These are phyloP conservation scores for Caenorhabditis sp. DNA, from an alignment of 2,888 invertebrate genomes.

Conservation along the genomic window DNA sequence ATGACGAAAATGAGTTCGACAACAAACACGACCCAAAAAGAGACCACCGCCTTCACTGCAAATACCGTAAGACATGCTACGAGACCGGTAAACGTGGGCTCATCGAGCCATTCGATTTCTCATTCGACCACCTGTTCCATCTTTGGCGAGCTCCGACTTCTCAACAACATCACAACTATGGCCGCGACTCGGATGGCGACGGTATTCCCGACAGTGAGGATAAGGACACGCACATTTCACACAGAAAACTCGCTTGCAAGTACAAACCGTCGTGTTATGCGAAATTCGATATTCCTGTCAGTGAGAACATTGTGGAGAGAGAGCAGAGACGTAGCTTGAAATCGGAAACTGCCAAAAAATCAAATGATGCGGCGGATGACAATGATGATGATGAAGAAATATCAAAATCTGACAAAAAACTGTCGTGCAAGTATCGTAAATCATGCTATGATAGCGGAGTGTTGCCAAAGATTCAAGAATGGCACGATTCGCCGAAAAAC, in stretches of 20 bases:
- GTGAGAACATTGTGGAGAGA: slow-evolving; percentile 27
- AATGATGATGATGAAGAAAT: slow-evolving; percentile 23
- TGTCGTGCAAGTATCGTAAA: slow-evolving; percentile 61
- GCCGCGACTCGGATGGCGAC: slow-evolving; percentile 37
- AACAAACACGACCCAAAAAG: slow-evolving; percentile 36
- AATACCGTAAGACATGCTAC: slow-evolving; percentile 66
- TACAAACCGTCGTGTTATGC: slow-evolving; percentile 63
- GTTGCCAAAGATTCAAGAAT: slow-evolving; percentile 26
- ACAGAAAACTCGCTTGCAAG: slow-evolving; percentile 61
- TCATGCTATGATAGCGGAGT: slow-evolving; percentile 58
- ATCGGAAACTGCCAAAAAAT: background rate
- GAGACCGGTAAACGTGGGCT: slow-evolving; percentile 54
- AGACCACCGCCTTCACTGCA: slow-evolving; percentile 55
- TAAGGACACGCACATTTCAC: slow-evolving; percentile 27
- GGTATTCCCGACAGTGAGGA: slow-evolving; percentile 39
- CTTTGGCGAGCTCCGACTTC: slow-evolving; percentile 35
- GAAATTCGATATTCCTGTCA: slow-evolving; percentile 28
- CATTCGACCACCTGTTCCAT: slow-evolving; percentile 24
- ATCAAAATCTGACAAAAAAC: background rate
- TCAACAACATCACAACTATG: slow-evolving; percentile 23
- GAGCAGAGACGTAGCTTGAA: slow-evolving; percentile 22
- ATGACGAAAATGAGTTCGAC: slow-evolving; percentile 28
- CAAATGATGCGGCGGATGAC: slow-evolving; percentile 29
- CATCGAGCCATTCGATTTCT: slow-evolving; percentile 34
- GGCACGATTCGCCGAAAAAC: slow-evolving; percentile 13